Evolutionary conservation across 2,888 invertebrate genomes (phyloP).

Genomic region (Drosophila gaucha): DNA sequence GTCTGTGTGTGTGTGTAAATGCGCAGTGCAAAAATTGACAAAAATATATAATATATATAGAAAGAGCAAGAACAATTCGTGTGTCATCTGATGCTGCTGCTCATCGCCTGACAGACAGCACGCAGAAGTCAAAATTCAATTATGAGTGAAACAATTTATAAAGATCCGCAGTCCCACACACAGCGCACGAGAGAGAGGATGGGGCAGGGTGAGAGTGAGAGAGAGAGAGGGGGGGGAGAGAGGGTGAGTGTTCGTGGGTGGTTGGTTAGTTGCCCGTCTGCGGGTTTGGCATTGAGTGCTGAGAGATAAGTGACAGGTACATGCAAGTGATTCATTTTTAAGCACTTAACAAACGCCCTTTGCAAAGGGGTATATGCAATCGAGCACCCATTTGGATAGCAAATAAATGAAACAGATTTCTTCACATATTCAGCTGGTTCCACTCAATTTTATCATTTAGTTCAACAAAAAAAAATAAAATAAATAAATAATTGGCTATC

Average conservation of each 20-base stretch:
- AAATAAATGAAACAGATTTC: background rate
- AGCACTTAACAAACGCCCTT: conserved; percentile 19
- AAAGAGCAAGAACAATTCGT: conserved; percentile 18
- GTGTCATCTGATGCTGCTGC: conserved; percentile 39
- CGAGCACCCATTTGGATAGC: background rate
- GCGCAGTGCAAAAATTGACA: conserved; percentile 65
- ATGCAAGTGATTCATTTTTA: conserved; percentile 40
- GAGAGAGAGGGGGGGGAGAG: background rate
- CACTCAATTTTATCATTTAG: too few species aligned
- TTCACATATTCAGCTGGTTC: background rate
- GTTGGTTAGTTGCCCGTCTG: conserved; percentile 10
- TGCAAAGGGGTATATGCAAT: conserved; percentile 7
- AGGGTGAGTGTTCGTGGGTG: background rate
- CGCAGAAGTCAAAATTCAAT: conserved; percentile 59
- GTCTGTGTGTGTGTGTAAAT: conserved; percentile 43
- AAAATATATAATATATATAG: conserved; percentile 33
- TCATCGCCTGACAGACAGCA: conserved; percentile 22
- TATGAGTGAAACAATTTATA: conserved; percentile 53
- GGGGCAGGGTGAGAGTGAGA: background rate
- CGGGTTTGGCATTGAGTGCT: conserved; percentile 50
- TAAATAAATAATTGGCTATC: too few species aligned
- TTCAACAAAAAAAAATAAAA: too few species aligned
- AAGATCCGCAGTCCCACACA: conserved; percentile 18
- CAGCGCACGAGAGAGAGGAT: conserved; percentile 5
- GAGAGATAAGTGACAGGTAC: conserved; percentile 61